A percentile compares a stretch with the other conserved stretches of the same genome.
These are phyloP conservation scores for Aegypius monachus DNA, from an alignment of 2,113 vertebrate species.

Conservation along the genomic window DNA sequence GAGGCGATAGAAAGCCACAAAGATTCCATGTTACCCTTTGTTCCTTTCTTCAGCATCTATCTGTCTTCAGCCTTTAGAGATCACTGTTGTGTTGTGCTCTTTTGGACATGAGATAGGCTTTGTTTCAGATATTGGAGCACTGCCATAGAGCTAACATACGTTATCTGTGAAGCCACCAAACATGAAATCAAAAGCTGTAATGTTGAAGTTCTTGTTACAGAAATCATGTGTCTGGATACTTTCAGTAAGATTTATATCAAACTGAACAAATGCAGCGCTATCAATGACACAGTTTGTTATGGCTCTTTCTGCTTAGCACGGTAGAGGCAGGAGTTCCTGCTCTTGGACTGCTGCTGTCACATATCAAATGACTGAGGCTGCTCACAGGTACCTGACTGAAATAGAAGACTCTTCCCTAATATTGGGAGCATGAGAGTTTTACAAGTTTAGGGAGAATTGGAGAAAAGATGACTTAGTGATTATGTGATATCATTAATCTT, in stretches of 20 bases:
- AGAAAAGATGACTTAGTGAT: neutral
- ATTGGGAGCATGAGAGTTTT: neutral
- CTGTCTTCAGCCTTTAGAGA: neutral
- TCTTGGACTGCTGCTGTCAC: neutral
- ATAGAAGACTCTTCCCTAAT: neutral
- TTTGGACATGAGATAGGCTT: neutral
- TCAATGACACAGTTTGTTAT: neutral
- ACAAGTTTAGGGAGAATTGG: neutral
- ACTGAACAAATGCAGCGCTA: neutral
- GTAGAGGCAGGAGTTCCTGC: neutral
- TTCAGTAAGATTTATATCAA: neutral
- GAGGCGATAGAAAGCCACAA: neutral
- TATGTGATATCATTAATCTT: neutral
- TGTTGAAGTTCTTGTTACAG: neutral
- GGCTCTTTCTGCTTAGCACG: neutral
- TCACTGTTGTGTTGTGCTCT: neutral
- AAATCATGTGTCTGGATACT: neutral
- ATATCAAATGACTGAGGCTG: neutral
- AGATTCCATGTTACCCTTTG: neutral
- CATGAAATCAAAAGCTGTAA: neutral
- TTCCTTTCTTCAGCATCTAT: neutral
- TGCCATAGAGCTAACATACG: neutral
- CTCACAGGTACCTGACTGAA: neutral
- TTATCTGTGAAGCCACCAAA: neutral
- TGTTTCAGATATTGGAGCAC: neutral